A percentile compares a stretch with the other conserved stretches of the same genome.
phyloP scores from a whole-genome alignment of 2,113 vertebrate genomes.

The Nycticryphes semicollaris region DNA sequence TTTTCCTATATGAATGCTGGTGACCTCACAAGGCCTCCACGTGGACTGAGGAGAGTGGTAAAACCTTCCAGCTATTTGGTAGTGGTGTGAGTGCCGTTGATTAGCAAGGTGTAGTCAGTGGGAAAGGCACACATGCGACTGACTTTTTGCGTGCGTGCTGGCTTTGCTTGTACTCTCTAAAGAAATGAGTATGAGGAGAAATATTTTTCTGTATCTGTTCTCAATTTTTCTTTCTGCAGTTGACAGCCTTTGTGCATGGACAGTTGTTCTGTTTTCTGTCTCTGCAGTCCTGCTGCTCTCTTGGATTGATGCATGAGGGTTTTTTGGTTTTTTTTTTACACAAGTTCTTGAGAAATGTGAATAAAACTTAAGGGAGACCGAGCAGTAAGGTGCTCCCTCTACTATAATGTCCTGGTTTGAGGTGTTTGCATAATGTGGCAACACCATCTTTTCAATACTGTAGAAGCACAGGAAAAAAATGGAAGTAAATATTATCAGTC shows the following conservation, averaged over 20 bases:
- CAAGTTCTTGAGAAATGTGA: not conserved
- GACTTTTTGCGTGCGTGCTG: fast-evolving
- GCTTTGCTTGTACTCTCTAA: not conserved
- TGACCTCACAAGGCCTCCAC: not conserved
- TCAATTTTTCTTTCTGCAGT: not conserved
- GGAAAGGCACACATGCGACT: not conserved
- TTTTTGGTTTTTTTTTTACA: not conserved
- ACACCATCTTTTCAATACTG: not conserved
- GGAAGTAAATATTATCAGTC: not conserved
- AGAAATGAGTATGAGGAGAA: not conserved
- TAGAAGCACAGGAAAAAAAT: not conserved
- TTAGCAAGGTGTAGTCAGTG: not conserved
- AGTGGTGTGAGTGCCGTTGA: not conserved
- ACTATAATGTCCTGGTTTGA: not conserved
- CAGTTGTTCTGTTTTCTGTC: not conserved
- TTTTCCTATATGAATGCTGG: not conserved
- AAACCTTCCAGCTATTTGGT: not conserved
- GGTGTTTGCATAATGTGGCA: not conserved
- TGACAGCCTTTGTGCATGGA: not conserved
- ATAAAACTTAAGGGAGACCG: not conserved
- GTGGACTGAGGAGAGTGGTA: not conserved
- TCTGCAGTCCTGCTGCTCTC: not conserved
- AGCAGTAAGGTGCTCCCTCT: not conserved
- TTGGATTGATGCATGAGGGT: not conserved
- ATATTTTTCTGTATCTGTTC: not conserved